Evolutionary conservation across 1,140 invertebrate species (phyloP).

Genomic region (Chelonus insularis): DNA sequence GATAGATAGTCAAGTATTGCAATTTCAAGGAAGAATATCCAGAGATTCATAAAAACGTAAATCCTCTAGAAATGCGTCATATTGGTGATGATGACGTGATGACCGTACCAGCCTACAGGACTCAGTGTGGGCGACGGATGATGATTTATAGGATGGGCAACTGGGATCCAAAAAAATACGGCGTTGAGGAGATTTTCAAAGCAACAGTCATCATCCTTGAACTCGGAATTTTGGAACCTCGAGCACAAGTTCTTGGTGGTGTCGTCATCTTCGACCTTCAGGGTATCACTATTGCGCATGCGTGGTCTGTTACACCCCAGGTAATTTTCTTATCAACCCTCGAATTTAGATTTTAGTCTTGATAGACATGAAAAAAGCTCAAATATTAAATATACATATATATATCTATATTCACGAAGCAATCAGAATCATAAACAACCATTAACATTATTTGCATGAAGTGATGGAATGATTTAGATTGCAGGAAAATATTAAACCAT

Average conservation of each 20-base stretch:
- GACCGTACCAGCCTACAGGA: slow-evolving; percentile 73
- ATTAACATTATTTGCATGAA: too few species aligned
- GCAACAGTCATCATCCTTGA: slow-evolving; percentile 72
- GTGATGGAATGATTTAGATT: too few species aligned
- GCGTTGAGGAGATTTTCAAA: slow-evolving; percentile 73
- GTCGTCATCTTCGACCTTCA: slow-evolving; percentile 75
- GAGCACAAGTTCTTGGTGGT: slow-evolving; percentile 75
- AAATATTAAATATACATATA: too few species aligned
- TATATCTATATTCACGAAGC: too few species aligned
- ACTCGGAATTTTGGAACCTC: slow-evolving; percentile 72
- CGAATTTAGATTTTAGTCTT: neutral
- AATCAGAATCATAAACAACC: too few species aligned
- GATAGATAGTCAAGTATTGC: slow-evolving; percentile 75
- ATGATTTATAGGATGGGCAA: slow-evolving; percentile 72
- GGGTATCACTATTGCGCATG: slow-evolving; percentile 70
- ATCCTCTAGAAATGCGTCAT: slow-evolving; percentile 65
- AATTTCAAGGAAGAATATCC: slow-evolving; percentile 75
- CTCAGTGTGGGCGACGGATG: slow-evolving; percentile 70
- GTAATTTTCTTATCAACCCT: slow-evolving; percentile 34
- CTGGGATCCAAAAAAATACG: slow-evolving; percentile 71
- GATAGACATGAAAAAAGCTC: too few species aligned
- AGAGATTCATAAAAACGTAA: slow-evolving; percentile 68
- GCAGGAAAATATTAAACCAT: too few species aligned
- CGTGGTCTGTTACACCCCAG: slow-evolving; percentile 72
- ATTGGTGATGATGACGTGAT: slow-evolving; percentile 74